Evolutionary conservation across 2,888 invertebrate genomes (phyloP).

Genomic region (Apamea anceps): DNA sequence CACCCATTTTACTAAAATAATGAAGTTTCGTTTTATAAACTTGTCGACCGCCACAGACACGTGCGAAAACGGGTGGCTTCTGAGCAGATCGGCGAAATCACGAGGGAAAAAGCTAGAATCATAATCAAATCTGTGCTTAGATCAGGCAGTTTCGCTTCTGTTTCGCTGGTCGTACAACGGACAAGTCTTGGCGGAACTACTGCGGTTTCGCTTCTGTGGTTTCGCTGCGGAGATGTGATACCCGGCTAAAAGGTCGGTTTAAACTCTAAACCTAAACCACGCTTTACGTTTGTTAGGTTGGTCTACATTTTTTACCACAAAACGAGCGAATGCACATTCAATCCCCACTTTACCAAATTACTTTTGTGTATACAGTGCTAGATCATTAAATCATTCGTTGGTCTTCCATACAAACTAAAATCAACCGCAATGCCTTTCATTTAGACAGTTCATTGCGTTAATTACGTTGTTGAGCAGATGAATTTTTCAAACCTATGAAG

Average conservation of each 20-base stretch:
- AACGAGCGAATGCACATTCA: not conserved
- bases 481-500: not conserved
- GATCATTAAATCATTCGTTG: not conserved
- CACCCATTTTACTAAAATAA: too few relatives aligned
- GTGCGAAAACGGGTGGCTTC: too few relatives aligned
- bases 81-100: too few relatives aligned
- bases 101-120: too few relatives aligned
- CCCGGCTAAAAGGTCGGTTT: not conserved
- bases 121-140: too few relatives aligned
- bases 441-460: not conserved
- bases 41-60: too few relatives aligned
- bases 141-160: too few relatives aligned
- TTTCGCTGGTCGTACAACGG: too few relatives aligned
- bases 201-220: too few relatives aligned
- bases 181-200: too few relatives aligned
- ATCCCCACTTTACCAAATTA: not conserved
- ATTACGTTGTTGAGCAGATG: not conserved
- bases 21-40: too few relatives aligned
- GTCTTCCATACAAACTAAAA: not conserved
- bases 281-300: not conserved
- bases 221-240: too few relatives aligned
- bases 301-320: not conserved
- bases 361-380: not conserved
- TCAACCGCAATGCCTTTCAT: not conserved
- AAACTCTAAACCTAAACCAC: not conserved